Conservation (phyloP, 2,113 vertebrate genomes). For the Butorides virescens region DNA sequence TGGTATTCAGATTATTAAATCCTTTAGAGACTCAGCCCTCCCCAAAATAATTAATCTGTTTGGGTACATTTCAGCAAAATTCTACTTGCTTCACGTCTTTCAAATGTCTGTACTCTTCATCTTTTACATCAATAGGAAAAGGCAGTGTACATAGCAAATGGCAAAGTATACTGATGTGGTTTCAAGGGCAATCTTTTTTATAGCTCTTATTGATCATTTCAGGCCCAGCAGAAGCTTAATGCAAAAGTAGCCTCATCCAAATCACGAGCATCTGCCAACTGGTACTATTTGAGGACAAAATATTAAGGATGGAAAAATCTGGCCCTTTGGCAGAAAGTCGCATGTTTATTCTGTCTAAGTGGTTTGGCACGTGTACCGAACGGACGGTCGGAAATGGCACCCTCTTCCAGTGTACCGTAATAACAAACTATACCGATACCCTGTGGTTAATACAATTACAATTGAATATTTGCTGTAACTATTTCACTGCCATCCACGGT, state of each 20-base stretch:
- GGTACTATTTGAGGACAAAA: neutral
- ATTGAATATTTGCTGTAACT: neutral
- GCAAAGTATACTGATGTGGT: neutral
- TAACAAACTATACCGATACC: neutral
- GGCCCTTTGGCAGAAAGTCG: neutral
- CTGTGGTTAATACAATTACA: neutral
- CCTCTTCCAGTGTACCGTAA: neutral
- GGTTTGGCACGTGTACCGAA: neutral
- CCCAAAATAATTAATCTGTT: neutral
- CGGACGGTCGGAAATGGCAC: rapidly evolving
- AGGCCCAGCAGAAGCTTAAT: neutral
- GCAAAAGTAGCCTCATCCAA: neutral
- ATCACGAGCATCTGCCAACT: neutral
- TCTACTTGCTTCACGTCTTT: neutral
- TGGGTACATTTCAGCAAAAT: neutral
- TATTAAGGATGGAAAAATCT: neutral
- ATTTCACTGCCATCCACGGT: neutral
- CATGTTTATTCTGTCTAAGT: neutral
- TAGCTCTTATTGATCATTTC: neutral
- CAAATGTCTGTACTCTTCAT: neutral
- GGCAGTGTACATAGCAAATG: neutral
- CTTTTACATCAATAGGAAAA: neutral
- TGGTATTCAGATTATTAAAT: neutral
- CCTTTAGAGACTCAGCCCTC: neutral
- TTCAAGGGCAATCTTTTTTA: neutral